Evolutionary conservation across 92 coral and sea anemone genomes (phyloP), one percentile per base, ranked within the genome.

Genomic region (Zoanthus gigantus): DNA sequence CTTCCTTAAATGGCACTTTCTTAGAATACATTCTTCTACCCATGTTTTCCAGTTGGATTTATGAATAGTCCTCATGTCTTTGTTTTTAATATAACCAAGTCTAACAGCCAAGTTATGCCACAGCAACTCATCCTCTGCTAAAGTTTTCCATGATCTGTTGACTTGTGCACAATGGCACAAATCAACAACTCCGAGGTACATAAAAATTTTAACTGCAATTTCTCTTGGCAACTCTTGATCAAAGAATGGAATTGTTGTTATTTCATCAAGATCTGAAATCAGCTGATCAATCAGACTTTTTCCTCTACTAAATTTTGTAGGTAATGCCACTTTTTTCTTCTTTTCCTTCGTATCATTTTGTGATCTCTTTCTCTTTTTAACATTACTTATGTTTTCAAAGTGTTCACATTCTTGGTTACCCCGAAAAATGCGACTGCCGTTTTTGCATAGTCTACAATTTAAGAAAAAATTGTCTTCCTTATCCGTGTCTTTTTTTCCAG

Each of bases 231-330:
- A 83, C 61, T 91, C 90, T 44, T 95, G 75, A 77, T 96, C 99
- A 86, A 96, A 96, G 87, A 96, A 96, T 1, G 99, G 98, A 31
- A 96, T 89, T 34, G 92, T 87, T 5, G 94, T 95, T 16, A 91
- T 88, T 76, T 96, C 99, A 91, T 96, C 97, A 29, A 96, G 95
- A 77, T 96, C 99, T n/a, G 94, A 90, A 71, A 96, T 96, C 86
- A 96, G 90, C 67, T 92, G 93, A 28, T 95, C 96, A 23, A 95
- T 48, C 52, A 96, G 88, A 45, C 92, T 93, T 88, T 89, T 63
- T 78, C 54, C 60, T 47, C 1, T 53, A 29, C 10, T 11, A 65
- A 10, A 7, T 82, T 17, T 71, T 71, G 8, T 23, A 23, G 17
- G 57, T 77, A 42, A n/a, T 46, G 65, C 72, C 30, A 54, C 80